Percentiles rank a stretch among this genome's conserved stretches.
Conservation (phyloP, 2,888 invertebrate genomes). For the Troides aeacus region DNA sequence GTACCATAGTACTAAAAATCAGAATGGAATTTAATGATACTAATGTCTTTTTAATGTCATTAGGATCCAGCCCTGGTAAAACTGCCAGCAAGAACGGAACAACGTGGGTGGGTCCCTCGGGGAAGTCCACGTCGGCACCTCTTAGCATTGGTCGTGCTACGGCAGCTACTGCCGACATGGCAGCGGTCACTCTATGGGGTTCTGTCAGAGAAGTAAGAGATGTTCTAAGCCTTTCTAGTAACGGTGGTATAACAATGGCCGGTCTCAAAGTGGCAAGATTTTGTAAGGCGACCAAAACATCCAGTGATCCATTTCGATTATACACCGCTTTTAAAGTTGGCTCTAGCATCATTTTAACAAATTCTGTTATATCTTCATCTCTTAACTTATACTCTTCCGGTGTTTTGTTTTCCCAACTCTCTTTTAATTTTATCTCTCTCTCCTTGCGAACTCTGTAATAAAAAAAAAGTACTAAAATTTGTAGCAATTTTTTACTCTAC, state of each 20-base stretch:
- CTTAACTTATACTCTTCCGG: slow-evolving; percentile 86
- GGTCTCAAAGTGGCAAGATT: slow-evolving; percentile 89
- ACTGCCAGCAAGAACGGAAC: slow-evolving; percentile 89
- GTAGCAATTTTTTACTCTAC: no score
- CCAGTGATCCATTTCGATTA: slow-evolving; percentile 83
- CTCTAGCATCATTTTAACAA: slow-evolving; percentile 88
- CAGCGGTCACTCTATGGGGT: slow-evolving; percentile 89
- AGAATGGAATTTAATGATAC: slow-evolving; percentile 89
- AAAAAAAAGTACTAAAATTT: slow-evolving; percentile 25
- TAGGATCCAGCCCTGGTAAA: slow-evolving; percentile 94
- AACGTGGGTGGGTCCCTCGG: slow-evolving; percentile 89
- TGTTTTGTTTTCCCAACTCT: slow-evolving; percentile 84
- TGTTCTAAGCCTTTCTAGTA: slow-evolving; percentile 89
- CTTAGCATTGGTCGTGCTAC: slow-evolving; percentile 83
- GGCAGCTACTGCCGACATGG: slow-evolving; percentile 85
- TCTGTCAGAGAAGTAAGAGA: slow-evolving; percentile 93
- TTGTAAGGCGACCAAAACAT: slow-evolving; percentile 84
- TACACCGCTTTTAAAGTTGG: slow-evolving; percentile 89
- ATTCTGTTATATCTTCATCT: slow-evolving; percentile 89
- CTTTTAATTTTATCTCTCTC: slow-evolving; percentile 76
- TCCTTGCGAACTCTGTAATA: slow-evolving; percentile 82
- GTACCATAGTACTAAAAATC: slow-evolving; percentile 87
- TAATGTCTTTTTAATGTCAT: slow-evolving; percentile 88
- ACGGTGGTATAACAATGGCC: slow-evolving; percentile 88
- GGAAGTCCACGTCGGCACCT: slow-evolving; percentile 78